Evolutionary conservation across 2,797 vertebrate species (phyloP), one percentile per base, ranked within the genome.

Genomic region (Sebastes matsubarae): DNA sequence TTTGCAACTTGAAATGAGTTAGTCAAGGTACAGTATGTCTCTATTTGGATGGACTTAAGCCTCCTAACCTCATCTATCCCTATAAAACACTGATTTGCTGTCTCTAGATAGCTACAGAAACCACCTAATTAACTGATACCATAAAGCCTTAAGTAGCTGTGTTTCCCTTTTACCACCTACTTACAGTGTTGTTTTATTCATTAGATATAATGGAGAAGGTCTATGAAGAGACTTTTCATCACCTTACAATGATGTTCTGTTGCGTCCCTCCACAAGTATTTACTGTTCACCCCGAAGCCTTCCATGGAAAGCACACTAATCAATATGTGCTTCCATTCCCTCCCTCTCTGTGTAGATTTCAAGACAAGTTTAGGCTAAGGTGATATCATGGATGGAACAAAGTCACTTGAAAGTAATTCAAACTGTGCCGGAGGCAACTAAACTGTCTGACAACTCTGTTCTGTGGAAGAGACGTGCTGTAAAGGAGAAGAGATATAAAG

Each of bases 341-440:
- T 82, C 72, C 76, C 58, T 72, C 77, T 77, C 64, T 68, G 75
- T 80, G 87, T 86, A 90, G 90, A 92, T 92, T 90, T 91, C 85
- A 88, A 89, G 92, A 94, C 93, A 93, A 88, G 92, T 93, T 92
- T 92, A 86, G 89, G 87, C 89, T 93, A 78, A 89, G 84, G 86
- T 91, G 92, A 92, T 91, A 87, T 89, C 85, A 64, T 77, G 77
- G 76, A 82, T 85, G 82, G 83, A 91, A 87, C 83, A 90, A 95
- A 94, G 93, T 94, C 93, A 92, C 89, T 90, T 92, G 86, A 94
- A 95, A 93, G 92, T 93, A 89, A 90, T 92, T 92, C 86, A 84
- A 87, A 93, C 78, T 93, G 81, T 68, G 90, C 91, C 85, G 14
- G 80, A 87, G 90, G 91, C 89, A 38, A 66, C 79, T 59, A 36